These are phyloP conservation scores for Formica selysi DNA, from an alignment of 1,140 invertebrate genomes.

Conservation along the genomic window DNA sequence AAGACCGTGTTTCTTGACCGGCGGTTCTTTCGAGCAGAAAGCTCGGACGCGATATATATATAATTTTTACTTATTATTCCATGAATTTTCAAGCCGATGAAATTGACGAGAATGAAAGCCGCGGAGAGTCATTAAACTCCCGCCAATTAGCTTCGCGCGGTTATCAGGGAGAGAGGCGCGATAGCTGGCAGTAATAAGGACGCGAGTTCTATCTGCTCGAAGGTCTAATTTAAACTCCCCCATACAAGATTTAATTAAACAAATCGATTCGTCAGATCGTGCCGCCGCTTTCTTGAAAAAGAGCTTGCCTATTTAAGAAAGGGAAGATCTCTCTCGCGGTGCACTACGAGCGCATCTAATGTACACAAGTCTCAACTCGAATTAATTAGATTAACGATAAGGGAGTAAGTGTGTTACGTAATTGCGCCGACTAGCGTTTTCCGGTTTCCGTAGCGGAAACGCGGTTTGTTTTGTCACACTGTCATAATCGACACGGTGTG, in stretches of 20 bases:
- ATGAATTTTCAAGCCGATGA: not conserved
- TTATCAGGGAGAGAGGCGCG: slow-evolving; percentile 9
- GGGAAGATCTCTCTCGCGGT: slow-evolving; percentile 5
- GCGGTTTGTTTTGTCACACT: slow-evolving; percentile 24
- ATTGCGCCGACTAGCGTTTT: slow-evolving; percentile 22
- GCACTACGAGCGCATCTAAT: slow-evolving; percentile 16
- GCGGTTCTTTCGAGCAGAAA: slow-evolving; percentile 14
- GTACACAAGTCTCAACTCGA: slow-evolving; percentile 12
- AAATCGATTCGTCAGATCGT: slow-evolving; percentile 53
- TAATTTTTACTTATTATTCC: slow-evolving; percentile 17
- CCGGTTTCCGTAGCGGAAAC: slow-evolving; percentile 30
- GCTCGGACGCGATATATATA: not conserved
- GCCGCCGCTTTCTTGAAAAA: slow-evolving; percentile 29
- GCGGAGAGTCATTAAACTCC: slow-evolving; percentile 20
- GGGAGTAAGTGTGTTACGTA: slow-evolving; percentile 41
- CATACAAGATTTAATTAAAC: slow-evolving; percentile 38
- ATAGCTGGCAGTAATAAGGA: slow-evolving; percentile 32
- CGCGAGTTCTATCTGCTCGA: slow-evolving; percentile 20
- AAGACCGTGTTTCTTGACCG: too few species aligned
- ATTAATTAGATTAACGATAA: slow-evolving; percentile 37
- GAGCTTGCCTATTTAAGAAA: slow-evolving; percentile 18
- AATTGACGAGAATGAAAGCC: not conserved
- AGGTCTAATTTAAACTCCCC: slow-evolving; percentile 36
- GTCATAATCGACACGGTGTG: slow-evolving; percentile 22
- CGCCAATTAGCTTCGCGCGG: slow-evolving; percentile 12